Conservation (phyloP, 2,888 invertebrate species). For the Bombylius major region DNA sequence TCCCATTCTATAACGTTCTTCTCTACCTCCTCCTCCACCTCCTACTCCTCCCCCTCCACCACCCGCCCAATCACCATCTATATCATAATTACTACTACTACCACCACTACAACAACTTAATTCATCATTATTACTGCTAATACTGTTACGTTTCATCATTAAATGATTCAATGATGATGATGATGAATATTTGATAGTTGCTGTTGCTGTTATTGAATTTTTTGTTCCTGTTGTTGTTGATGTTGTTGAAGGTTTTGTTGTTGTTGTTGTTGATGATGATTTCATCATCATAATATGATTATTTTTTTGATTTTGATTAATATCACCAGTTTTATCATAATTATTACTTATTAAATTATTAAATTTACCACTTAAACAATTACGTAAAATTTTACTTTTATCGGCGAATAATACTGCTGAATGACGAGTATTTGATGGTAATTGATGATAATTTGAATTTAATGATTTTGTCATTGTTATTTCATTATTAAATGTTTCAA, state of each 20-base stretch:
- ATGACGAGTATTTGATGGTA: slow-evolving; percentile 9
- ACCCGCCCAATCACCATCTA: not conserved
- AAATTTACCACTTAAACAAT: slow-evolving; percentile 11
- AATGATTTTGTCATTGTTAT: too few species aligned
- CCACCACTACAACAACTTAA: not conserved
- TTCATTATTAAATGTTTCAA: not conserved
- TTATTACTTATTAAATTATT: too few species aligned
- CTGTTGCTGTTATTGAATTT: not conserved
- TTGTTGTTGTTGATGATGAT: not conserved
- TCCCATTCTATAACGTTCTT: too few species aligned
- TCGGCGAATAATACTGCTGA: slow-evolving; percentile 15
- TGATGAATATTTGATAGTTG: not conserved
- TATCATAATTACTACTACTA: not conserved
- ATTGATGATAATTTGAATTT: not conserved
- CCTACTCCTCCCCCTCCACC: too few species aligned
- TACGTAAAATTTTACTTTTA: slow-evolving; percentile 15
- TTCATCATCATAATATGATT: not conserved
- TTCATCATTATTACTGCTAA: not conserved
- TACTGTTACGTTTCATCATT: not conserved
- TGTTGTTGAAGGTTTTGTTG: not conserved
- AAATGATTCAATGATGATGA: not conserved
- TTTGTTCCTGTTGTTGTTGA: not conserved
- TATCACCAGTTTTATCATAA: slow-evolving; percentile 9
- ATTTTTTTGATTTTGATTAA: slow-evolving; percentile 17
- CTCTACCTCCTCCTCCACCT: too few species aligned